These are phyloP conservation scores for Opisthocomus hoazin DNA, from an alignment of 2,113 vertebrate species.

Conservation along the genomic window DNA sequence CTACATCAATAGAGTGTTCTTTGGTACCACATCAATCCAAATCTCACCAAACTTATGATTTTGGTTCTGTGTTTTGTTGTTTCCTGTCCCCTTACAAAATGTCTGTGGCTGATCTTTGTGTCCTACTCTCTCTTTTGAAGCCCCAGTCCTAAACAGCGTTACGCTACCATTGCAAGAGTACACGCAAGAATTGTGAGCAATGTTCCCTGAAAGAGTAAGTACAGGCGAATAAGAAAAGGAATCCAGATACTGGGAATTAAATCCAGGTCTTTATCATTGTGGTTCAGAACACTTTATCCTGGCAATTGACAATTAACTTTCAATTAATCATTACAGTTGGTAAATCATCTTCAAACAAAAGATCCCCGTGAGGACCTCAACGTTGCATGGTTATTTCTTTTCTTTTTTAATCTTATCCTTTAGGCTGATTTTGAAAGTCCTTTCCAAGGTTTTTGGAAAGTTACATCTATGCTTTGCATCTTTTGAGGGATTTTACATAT, in stretches of 20 bases:
- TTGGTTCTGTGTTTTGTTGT: not conserved
- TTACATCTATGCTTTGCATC: not conserved
- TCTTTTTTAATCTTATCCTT: not conserved
- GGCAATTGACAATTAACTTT: not conserved
- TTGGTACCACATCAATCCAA: not conserved
- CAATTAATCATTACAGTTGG: not conserved
- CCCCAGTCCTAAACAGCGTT: not conserved
- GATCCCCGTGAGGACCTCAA: not conserved
- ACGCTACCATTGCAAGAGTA: not conserved
- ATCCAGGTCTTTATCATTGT: constrained; percentile 31
- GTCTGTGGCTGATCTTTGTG: not conserved
- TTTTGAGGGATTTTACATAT: not conserved
- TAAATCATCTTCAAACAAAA: constrained; percentile 47
- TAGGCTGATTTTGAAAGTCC: constrained; percentile 8
- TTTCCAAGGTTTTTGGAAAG: not conserved
- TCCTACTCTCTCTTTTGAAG: not conserved
- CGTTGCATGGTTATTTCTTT: not conserved
- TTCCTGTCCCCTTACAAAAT: not conserved
- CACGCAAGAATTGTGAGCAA: not conserved
- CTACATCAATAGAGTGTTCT: not conserved
- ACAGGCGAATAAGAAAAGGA: not conserved
- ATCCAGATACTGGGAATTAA: constrained; percentile 47
- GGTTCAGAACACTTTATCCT: constrained; percentile 25
- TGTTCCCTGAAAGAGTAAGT: not conserved
- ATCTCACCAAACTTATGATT: not conserved